phyloP scores from a whole-genome alignment of 2,113 vertebrate genomes.

The Forbesichthys papilliferus region DNA sequence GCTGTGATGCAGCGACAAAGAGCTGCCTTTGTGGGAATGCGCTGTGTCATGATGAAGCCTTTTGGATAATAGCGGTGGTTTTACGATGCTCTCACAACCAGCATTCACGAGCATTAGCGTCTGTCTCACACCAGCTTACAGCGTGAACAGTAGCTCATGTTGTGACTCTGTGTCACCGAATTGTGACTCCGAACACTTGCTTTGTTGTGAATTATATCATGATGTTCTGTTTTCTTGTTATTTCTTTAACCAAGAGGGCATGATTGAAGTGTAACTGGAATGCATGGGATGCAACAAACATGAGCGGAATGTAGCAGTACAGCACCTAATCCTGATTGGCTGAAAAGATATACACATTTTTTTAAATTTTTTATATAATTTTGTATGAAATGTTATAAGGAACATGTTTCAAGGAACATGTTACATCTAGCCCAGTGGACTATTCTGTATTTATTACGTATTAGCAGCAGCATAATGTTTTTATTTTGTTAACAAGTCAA shows the following conservation, averaged over 20 bases:
- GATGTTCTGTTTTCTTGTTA: too few species aligned
- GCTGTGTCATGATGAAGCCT: too few species aligned
- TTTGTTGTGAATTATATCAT: too few species aligned
- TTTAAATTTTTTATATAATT: too few species aligned
- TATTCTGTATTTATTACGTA: not conserved
- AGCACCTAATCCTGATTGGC: not conserved
- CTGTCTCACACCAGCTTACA: constrained; percentile 11
- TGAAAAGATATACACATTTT: too few species aligned
- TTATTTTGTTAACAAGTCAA: not conserved
- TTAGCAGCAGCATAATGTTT: constrained; percentile 2
- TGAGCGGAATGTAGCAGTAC: not conserved
- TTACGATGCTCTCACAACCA: constrained; percentile 33
- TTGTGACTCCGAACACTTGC: too few species aligned
- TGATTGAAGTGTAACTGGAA: constrained; percentile 11
- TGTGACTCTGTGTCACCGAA: not conserved
- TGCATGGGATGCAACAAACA: not conserved
- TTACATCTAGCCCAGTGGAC: not conserved
- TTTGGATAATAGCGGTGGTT: not conserved
- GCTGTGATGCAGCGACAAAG: not conserved
- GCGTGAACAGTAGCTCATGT: not conserved
- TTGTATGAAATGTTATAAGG: too few species aligned
- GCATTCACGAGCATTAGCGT: constrained; percentile 5
- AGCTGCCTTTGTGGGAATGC: too few species aligned
- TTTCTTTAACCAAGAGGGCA: constrained; percentile 1
- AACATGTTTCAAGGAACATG: too few species aligned